phyloP scores from a whole-genome alignment of 2,113 vertebrate genomes.

The Corythoichthys intestinalis region DNA sequence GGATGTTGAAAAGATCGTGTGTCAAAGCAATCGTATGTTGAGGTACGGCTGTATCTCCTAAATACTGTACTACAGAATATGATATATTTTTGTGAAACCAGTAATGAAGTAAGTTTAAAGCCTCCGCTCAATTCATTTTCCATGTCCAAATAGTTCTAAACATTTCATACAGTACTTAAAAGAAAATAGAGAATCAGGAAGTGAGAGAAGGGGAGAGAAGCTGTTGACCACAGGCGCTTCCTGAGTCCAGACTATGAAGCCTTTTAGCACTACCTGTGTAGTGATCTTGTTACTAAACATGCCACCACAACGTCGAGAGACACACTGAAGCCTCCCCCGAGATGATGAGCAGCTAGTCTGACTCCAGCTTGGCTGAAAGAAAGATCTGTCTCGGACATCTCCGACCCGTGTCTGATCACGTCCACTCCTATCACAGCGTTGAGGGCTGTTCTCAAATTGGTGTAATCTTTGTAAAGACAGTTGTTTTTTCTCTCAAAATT shows the following conservation, averaged over 20 bases:
- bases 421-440: not conserved
- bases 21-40: no score
- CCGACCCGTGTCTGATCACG: not conserved
- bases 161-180: no score
- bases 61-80: no score
- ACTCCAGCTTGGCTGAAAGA: constrained; percentile 3
- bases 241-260: constrained; percentile 2
- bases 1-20: no score
- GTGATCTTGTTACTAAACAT: constrained; percentile 6
- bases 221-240: not conserved
- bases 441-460: no score
- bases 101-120: no score
- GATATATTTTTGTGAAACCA: no score
- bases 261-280: not conserved
- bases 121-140: no score
- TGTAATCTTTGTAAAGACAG: no score
- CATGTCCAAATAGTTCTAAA: no score
- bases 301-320: not conserved
- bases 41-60: no score
- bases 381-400: not conserved
- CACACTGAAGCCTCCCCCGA: not conserved
- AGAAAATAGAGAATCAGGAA: not conserved
- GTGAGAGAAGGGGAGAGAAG: not conserved
- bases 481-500: no score
- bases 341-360: not conserved